These are phyloP conservation scores for Pyrrhura leucotis DNA, from an alignment of 2,797 vertebrate species.

Conservation along the genomic window DNA sequence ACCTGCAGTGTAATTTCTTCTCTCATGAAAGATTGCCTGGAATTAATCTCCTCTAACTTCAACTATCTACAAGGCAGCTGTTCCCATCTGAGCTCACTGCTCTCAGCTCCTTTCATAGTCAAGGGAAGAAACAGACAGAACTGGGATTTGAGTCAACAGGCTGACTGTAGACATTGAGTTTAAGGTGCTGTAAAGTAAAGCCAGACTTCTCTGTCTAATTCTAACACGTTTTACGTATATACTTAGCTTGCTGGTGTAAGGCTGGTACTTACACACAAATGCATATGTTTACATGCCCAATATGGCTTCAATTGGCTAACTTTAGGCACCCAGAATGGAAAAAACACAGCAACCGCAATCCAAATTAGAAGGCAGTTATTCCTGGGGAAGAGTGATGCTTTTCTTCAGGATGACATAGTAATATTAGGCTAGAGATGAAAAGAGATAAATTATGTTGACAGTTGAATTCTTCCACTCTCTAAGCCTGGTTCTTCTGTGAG, in stretches of 20 bases:
- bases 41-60: background rate
- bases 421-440: background rate
- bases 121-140: background rate
- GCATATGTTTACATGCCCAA: background rate
- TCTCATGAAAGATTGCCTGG: background rate
- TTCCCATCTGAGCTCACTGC: background rate
- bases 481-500: background rate
- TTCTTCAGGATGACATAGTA: background rate
- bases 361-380: constrained; percentile 25
- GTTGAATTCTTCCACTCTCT: background rate
- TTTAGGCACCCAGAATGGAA: background rate
- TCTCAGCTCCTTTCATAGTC: background rate
- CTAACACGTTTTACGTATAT: background rate
- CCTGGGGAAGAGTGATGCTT: background rate
- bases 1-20: background rate
- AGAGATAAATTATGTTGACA: background rate
- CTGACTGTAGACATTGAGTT: background rate
- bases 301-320: background rate
- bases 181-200: background rate
- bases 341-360: background rate
- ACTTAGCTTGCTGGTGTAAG: background rate
- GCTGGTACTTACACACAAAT: background rate
- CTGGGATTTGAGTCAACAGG: background rate
- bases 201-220: background rate
- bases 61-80: background rate